phyloP scores from a whole-genome alignment of 2,888 invertebrate species.

The Lycia hirtaria region DNA sequence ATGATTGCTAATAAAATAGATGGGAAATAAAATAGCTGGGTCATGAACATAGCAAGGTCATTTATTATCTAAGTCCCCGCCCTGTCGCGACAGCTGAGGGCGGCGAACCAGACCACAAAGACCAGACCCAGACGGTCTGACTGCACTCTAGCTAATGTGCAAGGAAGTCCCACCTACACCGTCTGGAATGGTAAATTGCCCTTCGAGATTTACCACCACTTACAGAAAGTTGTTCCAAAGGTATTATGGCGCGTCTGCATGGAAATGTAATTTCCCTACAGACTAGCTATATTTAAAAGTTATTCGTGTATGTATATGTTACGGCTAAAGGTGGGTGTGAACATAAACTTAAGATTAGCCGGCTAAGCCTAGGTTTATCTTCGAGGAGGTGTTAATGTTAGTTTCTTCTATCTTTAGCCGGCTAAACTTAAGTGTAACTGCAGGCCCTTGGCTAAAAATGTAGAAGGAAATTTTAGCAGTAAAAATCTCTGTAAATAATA shows the following conservation, averaged over 20 bases:
- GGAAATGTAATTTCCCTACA: background rate
- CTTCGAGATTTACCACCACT: conserved; percentile 6
- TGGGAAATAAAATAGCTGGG: background rate
- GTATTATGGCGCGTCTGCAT: background rate
- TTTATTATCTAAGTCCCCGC: conserved; percentile 8
- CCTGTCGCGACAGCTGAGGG: conserved; percentile 27
- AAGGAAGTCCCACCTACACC: conserved; percentile 17
- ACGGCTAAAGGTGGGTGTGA: no score
- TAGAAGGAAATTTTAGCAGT: no score
- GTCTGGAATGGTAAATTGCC: conserved; percentile 31
- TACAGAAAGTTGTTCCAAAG: background rate
- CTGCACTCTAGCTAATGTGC: conserved; percentile 30
- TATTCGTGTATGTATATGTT: no score
- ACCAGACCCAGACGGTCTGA: conserved; percentile 11
- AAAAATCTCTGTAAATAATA: no score
- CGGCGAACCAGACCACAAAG: conserved; percentile 37
- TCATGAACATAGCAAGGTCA: conserved; percentile 3
- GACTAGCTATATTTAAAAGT: no score
- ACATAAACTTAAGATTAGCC: no score
- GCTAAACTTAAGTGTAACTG: no score
- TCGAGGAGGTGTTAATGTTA: no score
- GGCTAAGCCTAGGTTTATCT: no score
- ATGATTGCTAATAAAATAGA: no score
- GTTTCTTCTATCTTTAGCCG: no score
- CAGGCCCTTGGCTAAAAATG: no score